Evolutionary conservation across 2,888 invertebrate species (phyloP).

Genomic region (Athalia rosae): DNA sequence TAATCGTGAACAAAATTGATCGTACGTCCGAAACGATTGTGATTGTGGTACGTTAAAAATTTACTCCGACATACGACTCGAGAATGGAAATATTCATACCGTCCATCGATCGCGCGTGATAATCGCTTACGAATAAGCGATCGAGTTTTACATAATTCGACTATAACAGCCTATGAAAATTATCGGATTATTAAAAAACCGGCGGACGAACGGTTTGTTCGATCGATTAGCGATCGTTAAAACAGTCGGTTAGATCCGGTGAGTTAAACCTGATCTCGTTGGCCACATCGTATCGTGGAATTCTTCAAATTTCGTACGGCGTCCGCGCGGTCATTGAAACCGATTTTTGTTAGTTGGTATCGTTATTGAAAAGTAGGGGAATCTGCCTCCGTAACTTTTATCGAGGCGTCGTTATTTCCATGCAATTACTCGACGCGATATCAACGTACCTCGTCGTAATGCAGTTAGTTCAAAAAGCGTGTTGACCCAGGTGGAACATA

Average conservation of each 20-base stretch:
- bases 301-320: too few species aligned
- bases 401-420: neutral
- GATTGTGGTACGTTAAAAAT: too few species aligned
- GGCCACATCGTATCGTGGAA: too few species aligned
- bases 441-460: neutral
- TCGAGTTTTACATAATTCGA: slow-evolving; percentile 1
- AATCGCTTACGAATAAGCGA: neutral
- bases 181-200: neutral
- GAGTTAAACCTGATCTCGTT: slow-evolving; percentile 11
- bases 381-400: too few species aligned
- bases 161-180: slow-evolving; percentile 1
- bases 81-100: neutral
- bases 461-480: neutral
- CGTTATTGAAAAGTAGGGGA: too few species aligned
- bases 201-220: neutral
- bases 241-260: slow-evolving; percentile 7
- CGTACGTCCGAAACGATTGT: neutral
- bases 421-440: neutral
- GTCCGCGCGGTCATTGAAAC: slow-evolving; percentile 25
- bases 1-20: neutral
- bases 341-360: slow-evolving; percentile 12
- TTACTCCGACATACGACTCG: too few species aligned
- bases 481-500: slow-evolving; percentile 47
- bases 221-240: slow-evolving; percentile 2
- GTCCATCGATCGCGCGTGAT: neutral